Evolutionary conservation across 2,888 invertebrate species (phyloP), one percentile per base, ranked within the genome.

Genomic region (Ectobius pallidus): DNA sequence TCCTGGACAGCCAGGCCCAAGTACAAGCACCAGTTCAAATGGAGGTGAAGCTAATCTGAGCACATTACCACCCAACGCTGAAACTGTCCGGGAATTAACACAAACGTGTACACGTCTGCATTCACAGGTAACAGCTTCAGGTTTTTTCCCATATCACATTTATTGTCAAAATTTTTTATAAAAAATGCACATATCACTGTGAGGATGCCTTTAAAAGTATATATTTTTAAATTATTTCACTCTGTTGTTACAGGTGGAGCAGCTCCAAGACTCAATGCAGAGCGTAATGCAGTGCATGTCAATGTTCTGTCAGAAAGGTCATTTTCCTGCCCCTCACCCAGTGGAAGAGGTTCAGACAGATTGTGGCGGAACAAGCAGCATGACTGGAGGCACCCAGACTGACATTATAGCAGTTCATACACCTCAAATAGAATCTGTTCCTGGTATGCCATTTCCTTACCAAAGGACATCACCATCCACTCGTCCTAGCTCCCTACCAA

Each of bases 371-470:
- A 25, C 34, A 4, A 32, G 14, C 18, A 63, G 55, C 49, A 63
- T 55, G 14, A 68, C 77, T 3, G 77, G 77, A 7, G 75, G 77
- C 30, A 94, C 94, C 7, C 94, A 94, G 84, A 94, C 94, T 0
- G 94, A 94, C 84, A 90, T 94, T 77, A 86, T 90, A 14, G 93
- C 93, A 0, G 91, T 94, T 9, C 87, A 89, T 78, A 92, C 93
- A 4, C 93, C 93, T 6, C 91, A 91, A 85, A 58, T 34, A 30
- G 76, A 76, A 52, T 32, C 55, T 7, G 71, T 25, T 14, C 46
- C 46, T 14, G 30, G 46, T 18, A 49, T 72, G 11, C 74, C 76
- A 6, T 75, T 74, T 32, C 74, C 74, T 6, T 73, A 73, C 70
- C 73, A 73, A 30, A 63, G 72, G 25, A 20, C 49, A 3, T 52